Evolutionary conservation across 2,797 vertebrate genomes (phyloP).

Genomic region (Pipistrellus nathusii): DNA sequence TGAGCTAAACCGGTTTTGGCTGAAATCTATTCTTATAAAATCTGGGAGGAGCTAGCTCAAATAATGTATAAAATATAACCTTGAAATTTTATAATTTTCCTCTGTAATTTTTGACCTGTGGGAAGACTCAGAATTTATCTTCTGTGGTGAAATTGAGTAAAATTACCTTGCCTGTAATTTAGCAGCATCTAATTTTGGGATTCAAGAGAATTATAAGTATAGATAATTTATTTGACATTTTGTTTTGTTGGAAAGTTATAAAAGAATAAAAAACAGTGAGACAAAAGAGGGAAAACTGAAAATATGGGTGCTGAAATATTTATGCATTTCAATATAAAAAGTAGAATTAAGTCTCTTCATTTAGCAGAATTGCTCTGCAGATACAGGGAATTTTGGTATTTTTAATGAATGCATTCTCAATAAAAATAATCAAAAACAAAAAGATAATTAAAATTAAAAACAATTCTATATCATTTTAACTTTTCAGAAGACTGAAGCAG

Average conservation of each 20-base stretch:
- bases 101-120: background rate
- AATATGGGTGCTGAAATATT: background rate
- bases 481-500: background rate
- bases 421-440: background rate
- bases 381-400: background rate
- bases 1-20: too few species aligned
- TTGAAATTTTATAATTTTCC: slow-evolving; percentile 3
- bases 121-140: background rate
- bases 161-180: background rate
- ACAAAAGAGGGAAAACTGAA: background rate
- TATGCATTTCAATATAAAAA: background rate
- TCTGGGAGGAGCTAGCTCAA: background rate
- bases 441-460: background rate
- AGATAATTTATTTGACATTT: background rate
- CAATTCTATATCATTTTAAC: background rate
- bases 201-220: background rate
- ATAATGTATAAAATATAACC: background rate
- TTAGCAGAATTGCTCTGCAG: background rate
- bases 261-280: background rate
- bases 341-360: background rate
- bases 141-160: background rate
- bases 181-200: background rate
- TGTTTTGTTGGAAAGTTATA: background rate
- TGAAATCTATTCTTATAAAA: background rate
- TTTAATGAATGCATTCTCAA: background rate